Percentiles rank a stretch among this genome's conserved stretches.
phyloP scores from a whole-genome alignment of 2,888 invertebrate genomes.

The Romanomermis culicivorax region DNA sequence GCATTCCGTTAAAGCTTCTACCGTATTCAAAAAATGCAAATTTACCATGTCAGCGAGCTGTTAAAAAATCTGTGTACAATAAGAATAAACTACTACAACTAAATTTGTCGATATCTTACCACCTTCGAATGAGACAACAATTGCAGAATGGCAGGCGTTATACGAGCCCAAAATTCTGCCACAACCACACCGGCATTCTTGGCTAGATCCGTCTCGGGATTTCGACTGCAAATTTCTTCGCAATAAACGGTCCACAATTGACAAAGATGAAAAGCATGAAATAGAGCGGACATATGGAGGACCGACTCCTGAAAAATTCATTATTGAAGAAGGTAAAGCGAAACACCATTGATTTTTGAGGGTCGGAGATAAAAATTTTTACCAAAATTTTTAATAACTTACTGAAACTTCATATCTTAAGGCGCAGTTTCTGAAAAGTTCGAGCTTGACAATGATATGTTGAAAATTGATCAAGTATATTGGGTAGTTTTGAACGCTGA shows the following conservation, averaged over 20 bases:
- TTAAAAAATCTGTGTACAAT: slow-evolving; percentile 9
- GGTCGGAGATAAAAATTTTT: no score
- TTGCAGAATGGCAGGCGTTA: slow-evolving; percentile 81
- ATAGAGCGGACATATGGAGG: slow-evolving; percentile 80
- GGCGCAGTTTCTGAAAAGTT: no score
- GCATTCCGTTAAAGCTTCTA: slow-evolving; percentile 83
- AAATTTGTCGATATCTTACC: slow-evolving; percentile 44
- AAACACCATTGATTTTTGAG: not conserved
- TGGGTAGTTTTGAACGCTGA: no score
- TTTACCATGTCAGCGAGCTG: slow-evolving; percentile 93
- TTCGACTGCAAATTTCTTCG: slow-evolving; percentile 47
- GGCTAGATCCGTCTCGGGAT: not conserved
- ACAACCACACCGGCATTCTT: slow-evolving; percentile 38
- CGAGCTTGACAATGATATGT: no score
- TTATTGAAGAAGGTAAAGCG: slow-evolving; percentile 4
- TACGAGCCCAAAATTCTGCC: slow-evolving; percentile 93
- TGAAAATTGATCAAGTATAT: no score
- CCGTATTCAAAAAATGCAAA: slow-evolving; percentile 73
- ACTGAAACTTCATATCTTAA: no score
- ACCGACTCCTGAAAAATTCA: slow-evolving; percentile 49
- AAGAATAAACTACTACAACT: not conserved
- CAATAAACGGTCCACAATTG: slow-evolving; percentile 97
- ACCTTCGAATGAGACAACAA: slow-evolving; percentile 72
- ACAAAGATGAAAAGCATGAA: slow-evolving; percentile 88
- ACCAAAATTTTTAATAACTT: no score